Base-by-base conservation (phyloP, 1,140 invertebrate genomes). In the Carcinoscorpius rotundicauda region DNA sequence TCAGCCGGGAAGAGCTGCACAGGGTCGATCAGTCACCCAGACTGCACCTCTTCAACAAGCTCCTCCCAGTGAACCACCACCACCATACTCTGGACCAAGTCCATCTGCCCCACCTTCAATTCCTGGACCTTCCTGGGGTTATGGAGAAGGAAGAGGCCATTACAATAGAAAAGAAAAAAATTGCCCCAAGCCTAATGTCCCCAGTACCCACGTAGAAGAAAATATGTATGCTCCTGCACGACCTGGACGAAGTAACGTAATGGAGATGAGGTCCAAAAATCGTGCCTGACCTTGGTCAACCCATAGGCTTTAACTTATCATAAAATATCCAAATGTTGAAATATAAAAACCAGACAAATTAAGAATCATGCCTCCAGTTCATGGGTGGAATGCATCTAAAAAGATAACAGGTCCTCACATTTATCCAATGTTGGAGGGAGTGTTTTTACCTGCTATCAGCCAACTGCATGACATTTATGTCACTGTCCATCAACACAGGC, bases 61-160 rank as follows among this genome's bases (percentile, higher is more conserved):
- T 29, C 29, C 29, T 29, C 29, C 29, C 29, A 29, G 29, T 6
- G 71, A 73, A n/a, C 73, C 71, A 52, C 74, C 74, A 59, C 75
- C 74, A 49, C 74, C 75, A 4, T 74, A 75, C 65, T 71, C 70
- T 58, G 70, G 69, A 3, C 64, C 71, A 9, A 52, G 68, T 55
- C 63, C 68, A 10, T 66, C 68, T 6, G 64, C 68, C 58, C 67
- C 69, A 62, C 69, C 72, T 51, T 66, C 71, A 10, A 68, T 71
- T 68, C 76, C 83, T 70, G 82, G 81, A 56, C 85, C 84, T 55
- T 80, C 84, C 61, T 82, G 83, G 65, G 84, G 85, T 6, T 86
- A 86, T 70, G 83, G 84, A 6, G 84, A 86, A 72, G 85, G 85
- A 10, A 77, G 86, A 72, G 83, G 85, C 68, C 78, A 79, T 60